These are phyloP conservation scores for Abscondita cerata DNA, from an alignment of 2,888 invertebrate genomes.

Conservation along the genomic window DNA sequence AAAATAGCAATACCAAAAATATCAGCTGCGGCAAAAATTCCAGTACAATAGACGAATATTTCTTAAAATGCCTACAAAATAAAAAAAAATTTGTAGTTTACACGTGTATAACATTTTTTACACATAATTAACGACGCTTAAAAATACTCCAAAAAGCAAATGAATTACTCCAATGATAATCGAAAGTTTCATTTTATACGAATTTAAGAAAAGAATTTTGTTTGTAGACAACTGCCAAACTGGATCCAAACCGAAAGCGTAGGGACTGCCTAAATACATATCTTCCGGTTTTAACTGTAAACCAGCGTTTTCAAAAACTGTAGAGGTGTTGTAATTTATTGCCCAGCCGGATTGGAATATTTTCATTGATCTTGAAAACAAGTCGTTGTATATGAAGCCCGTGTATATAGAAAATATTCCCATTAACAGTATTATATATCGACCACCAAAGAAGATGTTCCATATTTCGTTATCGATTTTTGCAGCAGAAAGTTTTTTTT, in stretches of 20 bases:
- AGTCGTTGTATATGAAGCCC: slow-evolving; percentile 79
- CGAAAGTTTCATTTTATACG: slow-evolving; percentile 96
- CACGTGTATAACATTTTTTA: slow-evolving; percentile 54
- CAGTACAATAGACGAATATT: slow-evolving; percentile 72
- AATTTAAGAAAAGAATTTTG: slow-evolving; percentile 93
- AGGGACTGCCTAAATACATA: slow-evolving; percentile 62
- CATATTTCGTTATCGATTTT: slow-evolving; percentile 78
- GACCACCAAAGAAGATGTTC: slow-evolving; percentile 77
- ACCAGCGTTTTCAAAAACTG: slow-evolving; percentile 39
- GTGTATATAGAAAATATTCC: slow-evolving; percentile 80
- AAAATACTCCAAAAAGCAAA: slow-evolving; percentile 92
- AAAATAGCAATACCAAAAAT: slow-evolving; percentile 87
- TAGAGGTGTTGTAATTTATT: slow-evolving; percentile 41
- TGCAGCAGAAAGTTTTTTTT: slow-evolving; percentile 75
- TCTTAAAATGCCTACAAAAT: slow-evolving; percentile 68
- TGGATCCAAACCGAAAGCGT: slow-evolving; percentile 78
- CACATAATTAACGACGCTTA: slow-evolving; percentile 80
- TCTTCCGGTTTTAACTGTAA: slow-evolving; percentile 59
- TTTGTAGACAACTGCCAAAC: slow-evolving; percentile 77
- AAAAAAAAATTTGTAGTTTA: not conserved
- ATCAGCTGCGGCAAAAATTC: slow-evolving; percentile 92
- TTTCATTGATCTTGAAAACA: slow-evolving; percentile 79
- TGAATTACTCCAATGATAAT: slow-evolving; percentile 92
- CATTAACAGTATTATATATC: slow-evolving; percentile 82
- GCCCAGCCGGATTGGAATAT: slow-evolving; percentile 74